These are phyloP conservation scores for Furcula furcula DNA, from an alignment of 2,888 invertebrate species.

Conservation along the genomic window DNA sequence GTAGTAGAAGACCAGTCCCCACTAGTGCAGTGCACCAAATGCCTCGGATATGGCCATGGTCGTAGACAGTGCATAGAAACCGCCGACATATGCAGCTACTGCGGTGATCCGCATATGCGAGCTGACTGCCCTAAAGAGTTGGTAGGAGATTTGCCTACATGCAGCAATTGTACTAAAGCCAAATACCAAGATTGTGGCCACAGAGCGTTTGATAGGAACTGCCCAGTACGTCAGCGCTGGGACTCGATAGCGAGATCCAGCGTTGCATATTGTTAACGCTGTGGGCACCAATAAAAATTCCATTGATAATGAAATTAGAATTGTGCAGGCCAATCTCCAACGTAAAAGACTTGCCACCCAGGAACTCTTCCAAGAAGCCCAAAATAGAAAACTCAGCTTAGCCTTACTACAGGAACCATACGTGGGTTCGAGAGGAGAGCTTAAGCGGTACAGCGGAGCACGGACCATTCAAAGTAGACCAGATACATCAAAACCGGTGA, in stretches of 20 bases:
- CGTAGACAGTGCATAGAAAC: not conserved
- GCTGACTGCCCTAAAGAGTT: not conserved
- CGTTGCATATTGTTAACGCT: not conserved
- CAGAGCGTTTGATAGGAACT: not conserved
- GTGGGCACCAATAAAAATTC: not conserved
- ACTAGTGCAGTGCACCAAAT: not conserved
- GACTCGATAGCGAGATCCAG: not conserved
- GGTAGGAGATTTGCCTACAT: not conserved
- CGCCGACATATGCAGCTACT: not conserved
- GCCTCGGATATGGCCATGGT: not conserved
- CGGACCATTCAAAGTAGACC: not conserved
- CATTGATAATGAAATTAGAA: not conserved
- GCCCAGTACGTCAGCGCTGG: not conserved
- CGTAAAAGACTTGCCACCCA: not conserved
- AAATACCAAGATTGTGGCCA: not conserved
- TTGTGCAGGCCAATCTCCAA: not conserved
- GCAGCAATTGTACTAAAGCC: not conserved
- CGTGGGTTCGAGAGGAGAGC: not conserved
- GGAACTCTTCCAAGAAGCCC: not conserved
- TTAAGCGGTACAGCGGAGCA: not conserved
- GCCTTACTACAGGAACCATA: conserved; percentile 2
- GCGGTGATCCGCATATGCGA: not conserved
- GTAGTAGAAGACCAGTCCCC: not conserved
- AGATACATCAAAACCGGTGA: not conserved
- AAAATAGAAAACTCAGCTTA: not conserved